Evolutionary conservation across 2,113 vertebrate genomes (phyloP), one percentile per base, ranked within the genome.

Genomic region (Anseranas semipalmata): DNA sequence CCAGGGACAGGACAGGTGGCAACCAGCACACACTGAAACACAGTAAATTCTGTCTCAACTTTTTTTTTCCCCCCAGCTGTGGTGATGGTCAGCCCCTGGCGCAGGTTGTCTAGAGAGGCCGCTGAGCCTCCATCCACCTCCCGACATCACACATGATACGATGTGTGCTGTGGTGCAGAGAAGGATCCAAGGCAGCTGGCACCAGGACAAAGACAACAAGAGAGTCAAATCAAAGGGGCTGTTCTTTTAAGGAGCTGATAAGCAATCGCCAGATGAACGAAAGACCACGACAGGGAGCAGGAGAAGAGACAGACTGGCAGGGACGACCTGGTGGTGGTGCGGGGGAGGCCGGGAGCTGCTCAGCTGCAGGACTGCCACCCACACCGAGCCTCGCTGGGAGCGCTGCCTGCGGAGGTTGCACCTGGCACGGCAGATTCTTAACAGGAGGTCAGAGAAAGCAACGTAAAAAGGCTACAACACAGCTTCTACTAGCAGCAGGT

Each of bases 381-480:
- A 2, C n/a, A 10, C 24, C n/a, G 2, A 17, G 9, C 11, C 50
- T 35, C 0, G 0, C 9, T 1, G 25, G 9, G 66, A 16, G 9
- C 8, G 1, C 58, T 9, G 37, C 2, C 0, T 12, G 0, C 8
- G 33, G 12, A 15, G n/a, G 27, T 2, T 35, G 63, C 37, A 22
- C 2, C 56, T 13, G 3, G 0, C 7, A 0, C 0, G 15, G 13
- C 2, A 14, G 0, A 1, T 5, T 30, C n/a, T 1, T 4, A 9
- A 3, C 1, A 20, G 18, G 21, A 53, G 3, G 14, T 52, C 39
- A 9, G 9, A 48, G 39, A 16, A 8, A 58, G 41, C 39, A 55
- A 0, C 83, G 24, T 14, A 5, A 0, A 1, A 7, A 59, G 60
- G 58, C 14, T 15, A 11, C 28, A 10, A 20, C 2, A 8, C 46